phyloP scores from a whole-genome alignment of 2,888 invertebrate species.

The Resseliella maxima region DNA sequence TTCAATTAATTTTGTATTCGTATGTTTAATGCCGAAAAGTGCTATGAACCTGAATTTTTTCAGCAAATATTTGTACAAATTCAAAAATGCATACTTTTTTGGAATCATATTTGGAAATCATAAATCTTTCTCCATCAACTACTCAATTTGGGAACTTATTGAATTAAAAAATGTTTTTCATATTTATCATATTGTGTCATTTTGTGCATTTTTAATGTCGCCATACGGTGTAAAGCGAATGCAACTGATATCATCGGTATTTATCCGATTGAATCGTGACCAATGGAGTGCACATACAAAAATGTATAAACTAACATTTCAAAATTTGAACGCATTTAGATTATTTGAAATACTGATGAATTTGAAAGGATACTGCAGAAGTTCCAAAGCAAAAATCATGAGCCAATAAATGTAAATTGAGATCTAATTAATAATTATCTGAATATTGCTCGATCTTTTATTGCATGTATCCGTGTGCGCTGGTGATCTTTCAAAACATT shows the following conservation, averaged over 20 bases:
- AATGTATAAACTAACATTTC: not conserved
- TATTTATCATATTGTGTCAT: not conserved
- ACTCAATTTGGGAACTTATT: conserved; percentile 41
- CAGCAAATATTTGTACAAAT: not conserved
- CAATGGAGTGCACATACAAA: not conserved
- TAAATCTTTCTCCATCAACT: conserved; percentile 1
- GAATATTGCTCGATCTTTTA: not conserved
- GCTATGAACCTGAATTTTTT: not conserved
- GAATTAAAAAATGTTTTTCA: conserved; percentile 17
- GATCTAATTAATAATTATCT: conserved; percentile 46
- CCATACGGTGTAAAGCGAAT: conserved; percentile 24
- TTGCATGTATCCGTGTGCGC: not conserved
- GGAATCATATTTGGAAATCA: conserved; percentile 35
- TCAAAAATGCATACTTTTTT: no score
- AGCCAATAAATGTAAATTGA: conserved; percentile 28
- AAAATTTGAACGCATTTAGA: not conserved
- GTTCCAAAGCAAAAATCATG: not conserved
- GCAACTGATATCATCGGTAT: conserved; percentile 20
- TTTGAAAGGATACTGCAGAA: not conserved
- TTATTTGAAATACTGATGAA: not conserved
- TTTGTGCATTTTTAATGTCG: not conserved
- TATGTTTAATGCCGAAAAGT: not conserved
- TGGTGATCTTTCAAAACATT: not conserved
- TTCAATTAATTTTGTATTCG: not conserved
- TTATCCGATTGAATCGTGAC: not conserved